Conservation (phyloP, 2,113 vertebrate genomes). For the Indri indri region DNA sequence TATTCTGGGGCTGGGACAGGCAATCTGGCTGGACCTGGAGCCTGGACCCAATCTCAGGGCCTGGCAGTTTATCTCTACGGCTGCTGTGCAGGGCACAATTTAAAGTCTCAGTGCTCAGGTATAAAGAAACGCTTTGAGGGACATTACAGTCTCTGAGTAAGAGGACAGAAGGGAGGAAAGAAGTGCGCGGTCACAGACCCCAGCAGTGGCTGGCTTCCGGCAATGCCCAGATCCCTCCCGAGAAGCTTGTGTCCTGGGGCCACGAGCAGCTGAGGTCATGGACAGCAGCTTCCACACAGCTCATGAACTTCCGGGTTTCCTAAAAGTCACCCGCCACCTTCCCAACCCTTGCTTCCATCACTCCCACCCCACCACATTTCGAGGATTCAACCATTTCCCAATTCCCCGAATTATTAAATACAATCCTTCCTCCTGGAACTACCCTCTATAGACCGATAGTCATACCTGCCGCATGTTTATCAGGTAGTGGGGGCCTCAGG, state of each 20-base stretch:
- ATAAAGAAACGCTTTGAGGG: background rate
- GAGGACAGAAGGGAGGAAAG: background rate
- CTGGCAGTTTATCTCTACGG: too few relatives aligned
- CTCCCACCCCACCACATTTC: background rate
- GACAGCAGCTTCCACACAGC: background rate
- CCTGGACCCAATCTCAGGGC: background rate
- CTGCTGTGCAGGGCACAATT: background rate
- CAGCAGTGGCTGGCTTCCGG: background rate
- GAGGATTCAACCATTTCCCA: background rate
- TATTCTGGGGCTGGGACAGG: too few relatives aligned
- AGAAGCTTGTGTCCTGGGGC: fast-evolving
- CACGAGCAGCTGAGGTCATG: fast-evolving
- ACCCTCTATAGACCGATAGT: fast-evolving
- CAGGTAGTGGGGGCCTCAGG: too few relatives aligned
- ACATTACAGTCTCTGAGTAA: fast-evolving
- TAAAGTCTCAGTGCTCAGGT: background rate
- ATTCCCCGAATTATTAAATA: background rate
- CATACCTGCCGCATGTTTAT: fast-evolving
- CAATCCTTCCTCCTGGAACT: background rate
- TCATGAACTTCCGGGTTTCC: background rate
- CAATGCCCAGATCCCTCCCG: fast-evolving
- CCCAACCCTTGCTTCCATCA: background rate
- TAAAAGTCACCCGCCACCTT: background rate
- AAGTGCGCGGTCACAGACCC: fast-evolving
- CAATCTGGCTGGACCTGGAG: background rate